phyloP scores from a whole-genome alignment of 2,797 vertebrate genomes.

The Loris lydekkerianus region DNA sequence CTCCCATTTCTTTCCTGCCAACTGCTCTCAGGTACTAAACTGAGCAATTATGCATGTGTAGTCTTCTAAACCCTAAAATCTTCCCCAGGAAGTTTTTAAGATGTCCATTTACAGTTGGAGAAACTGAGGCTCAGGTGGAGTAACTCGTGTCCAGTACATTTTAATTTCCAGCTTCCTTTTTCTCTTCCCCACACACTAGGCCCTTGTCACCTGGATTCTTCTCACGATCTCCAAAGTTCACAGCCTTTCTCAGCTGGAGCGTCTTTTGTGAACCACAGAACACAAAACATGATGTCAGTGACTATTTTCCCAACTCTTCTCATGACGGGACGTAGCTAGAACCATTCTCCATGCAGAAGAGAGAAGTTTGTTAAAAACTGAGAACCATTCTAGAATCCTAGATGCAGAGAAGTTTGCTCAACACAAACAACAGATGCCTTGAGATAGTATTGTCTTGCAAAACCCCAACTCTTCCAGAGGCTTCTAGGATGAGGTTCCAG shows the following conservation, averaged over 20 bases:
- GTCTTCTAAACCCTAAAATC: neutral
- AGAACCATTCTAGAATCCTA: neutral
- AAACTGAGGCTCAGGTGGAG: neutral
- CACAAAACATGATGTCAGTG: neutral
- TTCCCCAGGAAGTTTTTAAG: neutral
- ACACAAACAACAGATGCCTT: neutral
- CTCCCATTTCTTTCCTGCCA: no score
- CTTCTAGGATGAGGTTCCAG: neutral
- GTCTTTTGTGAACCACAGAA: neutral
- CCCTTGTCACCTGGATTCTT: neutral
- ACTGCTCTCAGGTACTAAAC: neutral
- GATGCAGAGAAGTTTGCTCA: neutral
- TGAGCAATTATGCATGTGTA: fast-evolving
- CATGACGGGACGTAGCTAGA: neutral
- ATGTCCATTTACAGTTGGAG: neutral
- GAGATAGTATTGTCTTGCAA: neutral
- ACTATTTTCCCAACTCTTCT: neutral
- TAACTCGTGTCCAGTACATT: fast-evolving
- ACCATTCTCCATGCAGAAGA: neutral
- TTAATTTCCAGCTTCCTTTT: neutral
- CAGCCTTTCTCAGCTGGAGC: neutral
- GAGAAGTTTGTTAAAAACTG: neutral
- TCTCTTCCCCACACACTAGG: neutral
- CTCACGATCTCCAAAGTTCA: neutral
- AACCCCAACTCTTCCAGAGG: neutral